phyloP scores from a whole-genome alignment of 2,797 vertebrate species.

The Lagocephalus sceleratus region DNA sequence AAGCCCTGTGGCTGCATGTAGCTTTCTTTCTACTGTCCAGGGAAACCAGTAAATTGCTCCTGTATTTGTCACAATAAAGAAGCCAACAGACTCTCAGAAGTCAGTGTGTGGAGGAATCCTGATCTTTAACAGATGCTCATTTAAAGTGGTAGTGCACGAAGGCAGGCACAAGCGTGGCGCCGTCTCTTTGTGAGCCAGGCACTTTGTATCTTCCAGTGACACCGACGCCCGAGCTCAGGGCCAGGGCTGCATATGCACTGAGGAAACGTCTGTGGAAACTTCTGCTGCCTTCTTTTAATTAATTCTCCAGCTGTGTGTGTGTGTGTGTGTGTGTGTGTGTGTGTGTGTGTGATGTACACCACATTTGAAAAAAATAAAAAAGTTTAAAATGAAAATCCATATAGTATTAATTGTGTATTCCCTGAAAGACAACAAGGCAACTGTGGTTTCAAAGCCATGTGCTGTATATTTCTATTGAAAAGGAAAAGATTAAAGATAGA shows the following conservation, averaged over 20 bases:
- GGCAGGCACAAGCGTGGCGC: conserved; percentile 54
- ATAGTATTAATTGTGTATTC: conserved; percentile 2
- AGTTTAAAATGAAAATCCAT: conserved; percentile 12
- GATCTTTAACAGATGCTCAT: conserved; percentile 75
- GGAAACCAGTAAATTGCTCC: conserved; percentile 76
- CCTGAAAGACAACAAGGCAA: conserved; percentile 20
- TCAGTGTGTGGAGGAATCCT: conserved; percentile 59
- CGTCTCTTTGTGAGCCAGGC: conserved; percentile 39
- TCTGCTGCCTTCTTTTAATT: conserved; percentile 30
- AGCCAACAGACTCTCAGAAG: conserved; percentile 66
- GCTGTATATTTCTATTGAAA: conserved; percentile 5
- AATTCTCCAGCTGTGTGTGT: conserved; percentile 11
- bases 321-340: conserved; percentile 3
- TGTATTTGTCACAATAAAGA: conserved; percentile 76
- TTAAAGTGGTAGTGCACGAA: conserved; percentile 65
- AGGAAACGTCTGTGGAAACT: conserved; percentile 24
- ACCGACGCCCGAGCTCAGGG: conserved; percentile 30
- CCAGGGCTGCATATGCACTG: conserved; percentile 28
- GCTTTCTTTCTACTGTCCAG: conserved; percentile 77
- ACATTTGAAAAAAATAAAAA: too few relatives aligned
- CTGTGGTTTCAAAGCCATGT: background rate
- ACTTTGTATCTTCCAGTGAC: conserved; percentile 44
- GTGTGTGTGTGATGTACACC: conserved; percentile 5
- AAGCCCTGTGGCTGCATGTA: conserved; percentile 68
- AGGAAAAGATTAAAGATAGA: conserved; percentile 1